Evolutionary conservation across 2,113 vertebrate genomes (phyloP), one percentile per base, ranked within the genome.

Genomic region (Microtus richardsoni): DNA sequence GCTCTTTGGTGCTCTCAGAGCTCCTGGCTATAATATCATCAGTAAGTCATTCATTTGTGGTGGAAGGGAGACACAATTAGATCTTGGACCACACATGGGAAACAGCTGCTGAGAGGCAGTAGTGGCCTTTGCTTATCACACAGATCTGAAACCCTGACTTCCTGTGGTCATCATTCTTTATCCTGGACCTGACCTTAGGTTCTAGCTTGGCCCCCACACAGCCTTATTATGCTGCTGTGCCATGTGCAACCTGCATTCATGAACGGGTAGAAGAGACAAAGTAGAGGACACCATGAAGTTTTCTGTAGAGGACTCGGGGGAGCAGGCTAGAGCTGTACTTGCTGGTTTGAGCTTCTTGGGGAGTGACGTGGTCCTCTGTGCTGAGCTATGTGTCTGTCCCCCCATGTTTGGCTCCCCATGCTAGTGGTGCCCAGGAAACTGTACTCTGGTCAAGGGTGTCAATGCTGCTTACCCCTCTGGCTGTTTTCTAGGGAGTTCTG

Each of bases 141-240:
- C 36, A 95, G 79, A 92, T 68, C 79, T 82, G 80, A 90, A 96
- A 90, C 90, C 66, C 39, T 88, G 54, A 90, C 94, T 96, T 95
- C 74, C 60, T 73, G 12, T 93, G 62, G 64, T 91, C 91, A 88
- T 91, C 10, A 30, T 49, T 90, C 49, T 90, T 86, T 94, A 84
- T 88, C 80, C 82, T 86, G 47, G 44, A 62, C 93, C 93, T 97
- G 89, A 92, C 95, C 47, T 22, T 94, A 70, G 54, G 54, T 36
- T 78, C 47, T 95, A n/a, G 36, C 58, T 88, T 90, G 54, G 82
- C 62, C 66, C 84, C 82, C 49, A 44, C 24, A 5, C 28, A 93
- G 28, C 54, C 41, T 94, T 91, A n/a, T 33, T 71, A 91, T 91
- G 24, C 22, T 85, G 24, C 77, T 84, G 30, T 91, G 52, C 49